A percentile compares a stretch with the other conserved stretches of the same genome.
Evolutionary conservation across 2,797 vertebrate genomes (phyloP).

Genomic region (Myotis pilosus): DNA sequence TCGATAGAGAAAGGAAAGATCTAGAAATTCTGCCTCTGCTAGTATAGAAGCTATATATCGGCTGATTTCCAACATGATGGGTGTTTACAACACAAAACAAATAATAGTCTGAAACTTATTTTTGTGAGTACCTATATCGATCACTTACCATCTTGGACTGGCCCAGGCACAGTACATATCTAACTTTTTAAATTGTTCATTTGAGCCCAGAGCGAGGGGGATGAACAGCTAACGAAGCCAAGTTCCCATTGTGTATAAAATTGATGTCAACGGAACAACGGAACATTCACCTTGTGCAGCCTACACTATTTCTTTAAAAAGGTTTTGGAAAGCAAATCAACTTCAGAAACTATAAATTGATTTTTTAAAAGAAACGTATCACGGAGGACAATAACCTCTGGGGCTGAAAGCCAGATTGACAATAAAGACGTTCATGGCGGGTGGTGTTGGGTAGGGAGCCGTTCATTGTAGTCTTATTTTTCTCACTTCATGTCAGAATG

Average conservation of each 20-base stretch:
- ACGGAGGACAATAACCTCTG: slow-evolving; percentile 13
- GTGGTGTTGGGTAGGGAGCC: too few species aligned
- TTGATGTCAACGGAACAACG: not conserved
- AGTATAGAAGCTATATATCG: rapidly evolving
- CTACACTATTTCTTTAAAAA: slow-evolving; percentile 1
- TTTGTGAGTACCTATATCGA: not conserved
- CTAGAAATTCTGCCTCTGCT: not conserved
- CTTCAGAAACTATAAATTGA: slow-evolving; percentile 46
- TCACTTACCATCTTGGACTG: not conserved
- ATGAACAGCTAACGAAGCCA: not conserved
- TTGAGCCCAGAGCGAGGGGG: not conserved
- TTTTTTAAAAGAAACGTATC: slow-evolving; percentile 49
- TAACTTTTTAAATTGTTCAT: not conserved
- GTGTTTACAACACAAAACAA: not conserved
- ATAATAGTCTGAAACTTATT: not conserved
- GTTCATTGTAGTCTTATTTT: not conserved
- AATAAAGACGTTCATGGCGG: not conserved
- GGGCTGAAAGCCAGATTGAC: not conserved
- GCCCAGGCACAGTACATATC: rapidly evolving
- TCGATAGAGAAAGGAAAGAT: not conserved
- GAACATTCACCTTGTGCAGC: not conserved
- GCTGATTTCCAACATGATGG: not conserved
- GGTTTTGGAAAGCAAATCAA: slow-evolving; percentile 53
- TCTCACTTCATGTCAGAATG: not conserved
- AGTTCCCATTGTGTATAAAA: slow-evolving; percentile 27